These are phyloP conservation scores for Azorinus chamasolen DNA, from an alignment of 2,888 invertebrate genomes.

Conservation along the genomic window DNA sequence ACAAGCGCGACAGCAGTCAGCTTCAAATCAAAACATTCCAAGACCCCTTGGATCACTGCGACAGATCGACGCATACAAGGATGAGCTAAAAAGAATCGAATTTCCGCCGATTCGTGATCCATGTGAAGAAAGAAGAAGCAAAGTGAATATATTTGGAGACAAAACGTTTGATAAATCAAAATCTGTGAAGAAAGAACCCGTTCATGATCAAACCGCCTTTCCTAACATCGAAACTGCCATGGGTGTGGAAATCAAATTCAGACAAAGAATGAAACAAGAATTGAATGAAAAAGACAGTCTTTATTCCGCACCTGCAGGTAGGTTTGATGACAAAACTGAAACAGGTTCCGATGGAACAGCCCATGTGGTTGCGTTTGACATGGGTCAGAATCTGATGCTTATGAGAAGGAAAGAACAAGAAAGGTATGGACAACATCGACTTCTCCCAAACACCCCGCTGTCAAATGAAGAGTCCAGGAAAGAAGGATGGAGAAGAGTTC, in stretches of 20 bases:
- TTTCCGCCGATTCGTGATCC: conserved; percentile 27
- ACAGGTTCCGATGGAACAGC: conserved; percentile 2
- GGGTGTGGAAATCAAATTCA: conserved; percentile 54
- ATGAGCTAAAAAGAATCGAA: conserved; percentile 50
- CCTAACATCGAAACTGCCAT: conserved; percentile 58
- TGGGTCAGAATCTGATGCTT: conserved; percentile 51
- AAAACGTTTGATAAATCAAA: not conserved
- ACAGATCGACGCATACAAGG: conserved; percentile 43
- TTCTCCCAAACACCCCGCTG: conserved; percentile 42
- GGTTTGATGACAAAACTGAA: conserved; percentile 22
- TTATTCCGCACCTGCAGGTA: conserved; percentile 51
- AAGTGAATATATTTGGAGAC: conserved; percentile 55
- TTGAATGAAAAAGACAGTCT: conserved; percentile 37
- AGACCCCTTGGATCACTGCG: conserved; percentile 59
- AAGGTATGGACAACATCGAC: conserved; percentile 27
- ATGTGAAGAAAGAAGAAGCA: conserved; percentile 5
- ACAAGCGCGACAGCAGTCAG: conserved; percentile 16
- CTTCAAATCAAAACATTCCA: conserved; percentile 12
- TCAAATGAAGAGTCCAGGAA: conserved; percentile 14
- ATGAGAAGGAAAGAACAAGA: conserved; percentile 47
- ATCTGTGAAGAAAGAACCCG: not conserved
- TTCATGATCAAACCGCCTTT: conserved; percentile 21
- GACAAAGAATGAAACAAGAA: conserved; percentile 33
- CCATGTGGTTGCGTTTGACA: conserved; percentile 23
- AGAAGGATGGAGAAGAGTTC: conserved; percentile 36